Conservation (phyloP, 2,113 vertebrate species). For the Ploceus nigricollis region DNA sequence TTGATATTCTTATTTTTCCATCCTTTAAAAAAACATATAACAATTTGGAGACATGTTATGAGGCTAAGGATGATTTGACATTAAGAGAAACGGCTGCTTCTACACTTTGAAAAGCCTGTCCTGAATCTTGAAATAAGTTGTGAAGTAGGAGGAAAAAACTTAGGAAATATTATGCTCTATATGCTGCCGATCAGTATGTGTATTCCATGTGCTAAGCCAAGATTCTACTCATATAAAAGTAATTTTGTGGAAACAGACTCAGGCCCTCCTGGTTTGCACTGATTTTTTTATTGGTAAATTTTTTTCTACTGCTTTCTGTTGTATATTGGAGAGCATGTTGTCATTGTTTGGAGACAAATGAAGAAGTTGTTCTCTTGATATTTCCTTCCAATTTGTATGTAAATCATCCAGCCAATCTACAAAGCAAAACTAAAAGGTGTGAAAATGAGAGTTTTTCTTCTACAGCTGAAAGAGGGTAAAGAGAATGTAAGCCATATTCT, state of each 20-base stretch:
- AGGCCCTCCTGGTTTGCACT: background rate
- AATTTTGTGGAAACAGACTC: background rate
- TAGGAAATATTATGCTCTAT: background rate
- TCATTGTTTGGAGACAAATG: background rate
- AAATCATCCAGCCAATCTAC: background rate
- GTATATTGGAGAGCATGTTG: background rate
- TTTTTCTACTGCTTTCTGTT: background rate
- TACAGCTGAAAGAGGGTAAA: background rate
- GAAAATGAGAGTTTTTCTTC: background rate
- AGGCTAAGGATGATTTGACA: background rate
- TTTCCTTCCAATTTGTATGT: background rate
- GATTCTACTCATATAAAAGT: background rate
- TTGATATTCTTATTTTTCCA: background rate
- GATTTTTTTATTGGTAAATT: background rate
- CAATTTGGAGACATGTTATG: background rate
- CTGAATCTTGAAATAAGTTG: background rate
- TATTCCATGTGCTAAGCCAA: background rate
- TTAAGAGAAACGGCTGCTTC: background rate
- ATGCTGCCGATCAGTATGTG: background rate
- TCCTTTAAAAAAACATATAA: background rate
- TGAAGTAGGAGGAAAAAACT: background rate
- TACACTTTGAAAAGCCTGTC: background rate
- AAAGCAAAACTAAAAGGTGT: background rate
- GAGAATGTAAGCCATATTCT: background rate
- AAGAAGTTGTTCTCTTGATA: background rate